Evolutionary conservation across 2,888 invertebrate genomes (phyloP).

Genomic region (Trisateles emortualis): DNA sequence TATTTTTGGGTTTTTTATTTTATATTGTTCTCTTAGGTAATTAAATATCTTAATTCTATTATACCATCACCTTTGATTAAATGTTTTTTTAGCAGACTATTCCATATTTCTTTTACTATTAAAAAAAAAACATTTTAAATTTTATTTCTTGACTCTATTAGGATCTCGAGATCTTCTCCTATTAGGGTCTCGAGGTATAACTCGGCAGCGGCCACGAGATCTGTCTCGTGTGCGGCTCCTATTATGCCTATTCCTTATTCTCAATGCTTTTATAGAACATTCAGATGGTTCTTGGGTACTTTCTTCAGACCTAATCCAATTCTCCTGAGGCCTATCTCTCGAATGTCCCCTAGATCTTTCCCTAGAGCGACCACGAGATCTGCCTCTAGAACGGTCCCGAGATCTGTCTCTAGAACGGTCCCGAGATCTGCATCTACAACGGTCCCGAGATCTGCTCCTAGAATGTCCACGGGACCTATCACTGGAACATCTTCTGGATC

Average conservation of each 20-base stretch:
- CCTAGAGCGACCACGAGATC: not conserved
- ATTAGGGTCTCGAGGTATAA: not conserved
- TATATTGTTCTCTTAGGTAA: too few relatives aligned
- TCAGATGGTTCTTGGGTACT: too few relatives aligned
- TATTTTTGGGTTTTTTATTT: not conserved
- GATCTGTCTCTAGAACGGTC: constrained; percentile 7
- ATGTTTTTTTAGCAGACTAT: too few relatives aligned
- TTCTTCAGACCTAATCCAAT: too few relatives aligned
- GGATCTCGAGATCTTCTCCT: not conserved
- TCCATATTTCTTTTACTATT: too few relatives aligned
- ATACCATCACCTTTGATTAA: too few relatives aligned
- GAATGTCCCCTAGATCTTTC: not conserved
- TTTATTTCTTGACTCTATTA: too few relatives aligned
- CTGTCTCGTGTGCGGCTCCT: not conserved
- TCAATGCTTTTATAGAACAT: too few relatives aligned
- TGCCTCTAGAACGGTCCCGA: constrained; percentile 2
- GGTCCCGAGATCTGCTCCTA: not conserved
- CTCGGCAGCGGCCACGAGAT: not conserved
- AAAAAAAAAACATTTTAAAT: too few relatives aligned
- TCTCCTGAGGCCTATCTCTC: not conserved
- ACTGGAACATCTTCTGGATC: not conserved
- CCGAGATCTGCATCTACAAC: constrained; percentile 9
- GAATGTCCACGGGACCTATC: constrained; percentile 11
- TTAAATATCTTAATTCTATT: too few relatives aligned
- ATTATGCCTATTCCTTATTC: too few relatives aligned